These are phyloP conservation scores for Macrotrachela quadricornifera DNA, from an alignment of 1,140 invertebrate genomes.

Conservation along the genomic window DNA sequence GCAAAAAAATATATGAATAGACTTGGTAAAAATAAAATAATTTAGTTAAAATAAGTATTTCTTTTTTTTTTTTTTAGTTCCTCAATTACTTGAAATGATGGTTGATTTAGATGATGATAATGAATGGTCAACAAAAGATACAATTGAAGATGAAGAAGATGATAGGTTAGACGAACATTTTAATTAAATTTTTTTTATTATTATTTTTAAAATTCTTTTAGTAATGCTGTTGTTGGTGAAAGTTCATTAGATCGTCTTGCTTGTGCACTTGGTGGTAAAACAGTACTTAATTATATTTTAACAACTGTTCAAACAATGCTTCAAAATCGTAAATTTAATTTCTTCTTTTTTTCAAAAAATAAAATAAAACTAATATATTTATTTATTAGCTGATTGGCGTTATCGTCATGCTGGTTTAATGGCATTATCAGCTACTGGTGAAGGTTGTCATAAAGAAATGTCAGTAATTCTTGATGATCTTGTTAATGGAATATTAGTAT, in stretches of 20 bases:
- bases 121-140: conserved; percentile 53
- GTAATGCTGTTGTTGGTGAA: conserved; percentile 57
- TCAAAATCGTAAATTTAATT: conserved; percentile 37
- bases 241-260: conserved; percentile 82
- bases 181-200: too few species aligned
- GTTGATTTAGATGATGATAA: conserved; percentile 80
- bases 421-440: conserved; percentile 90
- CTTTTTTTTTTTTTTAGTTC: conserved; percentile 32
- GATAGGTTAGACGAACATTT: too few species aligned
- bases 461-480: conserved; percentile 69
- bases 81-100: conserved; percentile 76
- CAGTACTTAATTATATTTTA: conserved; percentile 67
- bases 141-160: conserved; percentile 46
- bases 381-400: conserved; percentile 36
- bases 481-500: conserved; percentile 59
- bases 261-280: conserved; percentile 67
- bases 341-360: too few species aligned
- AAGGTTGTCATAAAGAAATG: conserved; percentile 96
- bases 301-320: conserved; percentile 66
- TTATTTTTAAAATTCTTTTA: too few species aligned
- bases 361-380: too few species aligned
- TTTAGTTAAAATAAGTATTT: not conserved
- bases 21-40: conserved; percentile 15
- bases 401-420: conserved; percentile 76
- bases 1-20: conserved; percentile 48